These are phyloP conservation scores for Malacosoma neustria DNA, from an alignment of 2,888 invertebrate species.

Conservation along the genomic window DNA sequence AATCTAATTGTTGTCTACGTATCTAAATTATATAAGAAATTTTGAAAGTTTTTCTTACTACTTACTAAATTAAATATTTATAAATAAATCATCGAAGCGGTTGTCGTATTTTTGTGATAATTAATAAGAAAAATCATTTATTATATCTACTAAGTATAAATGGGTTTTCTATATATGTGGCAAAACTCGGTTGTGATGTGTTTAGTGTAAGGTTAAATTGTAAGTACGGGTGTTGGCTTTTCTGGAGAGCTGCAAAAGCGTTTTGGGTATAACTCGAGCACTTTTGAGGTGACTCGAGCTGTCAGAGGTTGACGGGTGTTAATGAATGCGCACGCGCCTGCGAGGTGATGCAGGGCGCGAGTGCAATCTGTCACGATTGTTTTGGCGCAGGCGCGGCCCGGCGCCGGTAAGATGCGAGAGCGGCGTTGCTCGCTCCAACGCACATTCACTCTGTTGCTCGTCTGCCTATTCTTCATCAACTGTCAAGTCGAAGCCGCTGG, in stretches of 20 bases:
- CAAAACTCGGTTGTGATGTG: constrained; percentile 75
- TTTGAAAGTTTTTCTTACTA: constrained; percentile 45
- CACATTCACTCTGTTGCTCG: constrained; percentile 62
- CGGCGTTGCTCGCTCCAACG: constrained; percentile 60
- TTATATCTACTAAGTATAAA: constrained; percentile 6
- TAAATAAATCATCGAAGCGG: constrained; percentile 60
- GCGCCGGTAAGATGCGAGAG: constrained; percentile 74
- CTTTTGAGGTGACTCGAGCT: not conserved
- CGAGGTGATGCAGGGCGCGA: constrained; percentile 50
- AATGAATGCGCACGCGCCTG: constrained; percentile 37
- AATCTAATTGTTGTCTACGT: constrained; percentile 52
- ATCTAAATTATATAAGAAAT: constrained; percentile 37
- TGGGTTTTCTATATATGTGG: constrained; percentile 40
- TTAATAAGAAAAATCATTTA: constrained; percentile 11
- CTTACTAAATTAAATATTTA: not conserved
- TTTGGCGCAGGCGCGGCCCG: constrained; percentile 68
- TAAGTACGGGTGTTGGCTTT: constrained; percentile 37
- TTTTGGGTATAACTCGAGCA: not conserved
- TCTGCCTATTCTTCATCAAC: constrained; percentile 60
- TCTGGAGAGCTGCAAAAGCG: not conserved
- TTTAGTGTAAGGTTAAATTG: constrained; percentile 56
- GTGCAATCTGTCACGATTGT: constrained; percentile 54
- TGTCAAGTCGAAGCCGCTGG: constrained; percentile 62
- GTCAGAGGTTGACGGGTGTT: constrained; percentile 8
- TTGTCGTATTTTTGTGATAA: constrained; percentile 69